Base-by-base conservation (phyloP, 2,113 vertebrate species). In the Pteropus alecto region DNA sequence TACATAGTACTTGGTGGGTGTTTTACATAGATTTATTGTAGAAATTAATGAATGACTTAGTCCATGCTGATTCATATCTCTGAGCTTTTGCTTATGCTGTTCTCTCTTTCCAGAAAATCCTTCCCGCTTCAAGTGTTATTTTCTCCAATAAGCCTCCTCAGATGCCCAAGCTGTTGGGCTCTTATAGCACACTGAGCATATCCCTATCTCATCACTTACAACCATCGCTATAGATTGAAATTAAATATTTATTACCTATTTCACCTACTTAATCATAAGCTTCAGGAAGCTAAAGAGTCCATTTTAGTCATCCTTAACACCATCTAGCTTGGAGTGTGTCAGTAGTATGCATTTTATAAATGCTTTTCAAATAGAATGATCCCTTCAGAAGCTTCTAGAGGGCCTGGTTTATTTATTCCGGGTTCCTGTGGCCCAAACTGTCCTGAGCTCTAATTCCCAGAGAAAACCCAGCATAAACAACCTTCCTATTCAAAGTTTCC, bases 321-420 rank as follows among this genome's bases (percentile, higher is more conserved):
- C 46, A 26, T 13, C n/a, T n/a, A 48, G 33, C n/a, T 41, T 61
- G 26, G 46, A 35, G 33, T 78, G 78, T 56, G 11, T 18, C 56
- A 94, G 90, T 33, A 60, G 33, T 9, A 51, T 9, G 79, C 9
- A 67, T 35, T 71, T 89, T 56, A 88, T 83, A 74, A 84, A 43
- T 85, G 19, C 28, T 88, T 96, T 35, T 58, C 38, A 73, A 56
- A 93, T 38, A 61, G 13, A 87, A 76, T 3, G 10, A 22, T 87
- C 24, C 58, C 21, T 86, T 92, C 46, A 60, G 74, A 97, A 95
- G 87, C 74, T 96, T 97, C 89, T 93, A 77, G 95, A 96, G 35
- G 24, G 16, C 46, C 54, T 54, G 30, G 4, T 67, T 83, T 88
- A 79, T 79, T 94, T 95, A 60, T 46, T 87, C 58, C 19, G 15